These are phyloP conservation scores for Pocillopora verrucosa DNA, from an alignment of 64 coral and sea anemone genomes.

Conservation along the genomic window DNA sequence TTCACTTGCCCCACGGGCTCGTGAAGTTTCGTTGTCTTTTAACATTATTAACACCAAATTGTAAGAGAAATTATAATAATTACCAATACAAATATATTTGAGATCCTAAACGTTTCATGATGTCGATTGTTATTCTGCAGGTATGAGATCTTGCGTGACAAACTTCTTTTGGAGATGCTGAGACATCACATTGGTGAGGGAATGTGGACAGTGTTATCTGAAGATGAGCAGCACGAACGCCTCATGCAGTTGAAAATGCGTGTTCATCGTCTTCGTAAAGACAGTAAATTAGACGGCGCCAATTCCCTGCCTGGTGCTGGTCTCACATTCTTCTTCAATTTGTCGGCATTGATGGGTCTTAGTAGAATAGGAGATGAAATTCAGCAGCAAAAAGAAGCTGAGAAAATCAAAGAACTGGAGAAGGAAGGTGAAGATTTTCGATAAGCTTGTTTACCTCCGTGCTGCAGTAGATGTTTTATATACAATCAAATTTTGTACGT, in stretches of 20 bases:
- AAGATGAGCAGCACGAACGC: slow-evolving; percentile 80
- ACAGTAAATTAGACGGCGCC: slow-evolving; percentile 63
- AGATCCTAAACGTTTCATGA: too few species aligned
- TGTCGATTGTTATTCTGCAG: slow-evolving; percentile 16
- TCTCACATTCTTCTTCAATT: slow-evolving; percentile 19
- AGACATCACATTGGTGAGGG: slow-evolving; percentile 86
- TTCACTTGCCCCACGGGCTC: too few species aligned
- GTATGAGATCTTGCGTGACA: slow-evolving; percentile 83
- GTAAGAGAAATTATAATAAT: too few species aligned
- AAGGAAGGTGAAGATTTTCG: slow-evolving; percentile 56
- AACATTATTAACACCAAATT: too few species aligned
- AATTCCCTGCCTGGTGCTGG: slow-evolving; percentile 42
- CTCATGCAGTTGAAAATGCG: slow-evolving; percentile 73
- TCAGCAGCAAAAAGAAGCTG: slow-evolving; percentile 48
- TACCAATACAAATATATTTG: too few species aligned
- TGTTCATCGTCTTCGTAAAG: slow-evolving; percentile 72
- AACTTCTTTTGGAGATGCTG: slow-evolving; percentile 79
- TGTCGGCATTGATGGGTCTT: slow-evolving; percentile 74
- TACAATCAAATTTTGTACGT: too few species aligned
- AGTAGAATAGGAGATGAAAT: slow-evolving; percentile 63
- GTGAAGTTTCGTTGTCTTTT: too few species aligned
- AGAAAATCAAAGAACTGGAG: slow-evolving; percentile 62
- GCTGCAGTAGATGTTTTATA: too few species aligned
- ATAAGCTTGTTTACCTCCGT: too few species aligned
- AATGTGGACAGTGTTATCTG: slow-evolving; percentile 92